Evolutionary conservation across 2,888 invertebrate genomes (phyloP), one percentile per base, ranked within the genome.

Genomic region (Drosophila helvetica): DNA sequence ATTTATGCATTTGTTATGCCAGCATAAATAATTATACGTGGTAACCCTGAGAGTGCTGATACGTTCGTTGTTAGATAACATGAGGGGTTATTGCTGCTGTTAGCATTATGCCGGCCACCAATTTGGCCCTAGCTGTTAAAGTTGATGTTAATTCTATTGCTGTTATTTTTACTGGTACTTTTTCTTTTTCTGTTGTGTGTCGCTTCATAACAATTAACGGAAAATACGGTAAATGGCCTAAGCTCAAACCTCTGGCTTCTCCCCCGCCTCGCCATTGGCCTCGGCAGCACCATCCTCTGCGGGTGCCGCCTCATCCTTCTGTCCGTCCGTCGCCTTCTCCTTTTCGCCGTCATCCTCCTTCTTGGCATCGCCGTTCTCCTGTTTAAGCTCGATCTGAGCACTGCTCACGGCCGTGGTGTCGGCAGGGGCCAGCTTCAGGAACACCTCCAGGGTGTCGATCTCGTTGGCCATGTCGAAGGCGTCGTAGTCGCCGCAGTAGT

Each of bases 391-490:
- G 58, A 93, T 91, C 79, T 93, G 93, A 60, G 93, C 93, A 75
- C 92, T 93, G 67, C 93, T 92, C 57, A 90, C 79, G 86, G 91
- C 80, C 48, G 91, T 91, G 15, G 91, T 90, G 60, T 93, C 93
- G 56, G 94, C 94, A 1, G 94, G 93, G 80, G 95, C 94, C 80
- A 96, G 90, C 92, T 97, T 97, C 68, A 98, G 93, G 91, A 98
- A 98, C 90, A 95, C 95, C 91, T 98, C 97, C 92, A 98, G 93
- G 80, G 96, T 96, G 90, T 98, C 97, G 79, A 96, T 94, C 93
- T 98, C 98, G 93, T 98, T 96, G 19, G 98, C 96, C 92, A 96
- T 93, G 92, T 97, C 97, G 93, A 98, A 98, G 89, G 95, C 96
- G 91, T 98, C 97, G 92, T 98, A 98, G 92, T 98, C 98, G 91